Evolutionary conservation across 30 jellyfish, hydroid and myxozoan genomes (phyloP), one percentile per base, ranked within the genome.

Genomic region (Chironex yamaguchii): DNA sequence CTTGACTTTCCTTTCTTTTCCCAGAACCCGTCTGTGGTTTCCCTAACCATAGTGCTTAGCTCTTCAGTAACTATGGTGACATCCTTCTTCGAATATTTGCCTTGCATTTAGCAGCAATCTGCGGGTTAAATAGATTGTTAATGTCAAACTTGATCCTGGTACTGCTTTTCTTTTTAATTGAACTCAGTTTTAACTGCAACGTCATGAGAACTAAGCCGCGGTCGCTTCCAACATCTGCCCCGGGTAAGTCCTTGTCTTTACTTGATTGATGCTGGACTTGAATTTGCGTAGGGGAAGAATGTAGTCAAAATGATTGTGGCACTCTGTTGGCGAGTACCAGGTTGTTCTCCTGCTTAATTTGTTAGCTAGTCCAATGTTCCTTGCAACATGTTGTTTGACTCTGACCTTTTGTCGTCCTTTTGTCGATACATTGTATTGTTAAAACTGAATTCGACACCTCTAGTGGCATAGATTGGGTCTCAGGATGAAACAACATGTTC

Each of bases 221-320:
- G 36, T 79, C 84, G 36, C 82, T 54, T 30, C 90, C 90, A 33
- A 62, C 63, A 35, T 79, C 90, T 14, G 90, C 76, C 36, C 36
- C 33, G 23, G n/a, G 29, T n/a, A n/a, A n/a, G 71, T 62, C 36
- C 82, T 23, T 26, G 90, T 54, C 34, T n/a, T 49, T 27, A 54
- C 88, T 51, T 33, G 30, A 76, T 79, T 79, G 52, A 79, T 82
- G 17, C 90, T 58, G 85, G 81, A 11, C 84, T 31, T 28, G 62
- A 53, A 58, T 11, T 71, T 49, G 20, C 42, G 49, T 50, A 52
- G 70, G 17, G 63, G 34, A 20, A 79, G 62, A 51, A 79, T 79
- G 84, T 62, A 79, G 70, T 79, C 90, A 2, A 79, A 35, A 32
- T 79, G 90, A 36, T 79, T 53, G 23, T 63, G 79, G 22, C 54